A percentile compares a stretch with the other conserved stretches of the same genome.
phyloP scores from a whole-genome alignment of 1,140 invertebrate genomes.

The Oreohelix idahoensis region DNA sequence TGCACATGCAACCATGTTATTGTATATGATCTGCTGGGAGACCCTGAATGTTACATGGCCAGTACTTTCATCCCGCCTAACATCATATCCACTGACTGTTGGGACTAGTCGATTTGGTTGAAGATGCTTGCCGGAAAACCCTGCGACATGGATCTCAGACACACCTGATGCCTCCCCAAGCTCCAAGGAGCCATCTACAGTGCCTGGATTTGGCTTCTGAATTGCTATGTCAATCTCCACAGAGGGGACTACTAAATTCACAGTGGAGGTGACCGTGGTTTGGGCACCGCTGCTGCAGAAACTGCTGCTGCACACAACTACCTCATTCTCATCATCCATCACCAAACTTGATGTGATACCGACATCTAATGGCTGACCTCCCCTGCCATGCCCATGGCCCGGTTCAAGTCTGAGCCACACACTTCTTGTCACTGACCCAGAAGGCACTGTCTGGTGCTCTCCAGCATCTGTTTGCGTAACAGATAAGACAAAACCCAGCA shows the following conservation, averaged over 20 bases:
- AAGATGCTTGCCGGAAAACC: neutral
- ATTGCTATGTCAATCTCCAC: neutral
- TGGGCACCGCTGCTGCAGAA: neutral
- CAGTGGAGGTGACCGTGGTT: neutral
- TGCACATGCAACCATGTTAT: neutral
- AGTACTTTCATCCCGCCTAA: neutral
- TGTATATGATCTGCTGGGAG: neutral
- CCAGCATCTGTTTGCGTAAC: neutral
- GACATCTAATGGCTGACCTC: neutral
- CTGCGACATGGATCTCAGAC: neutral
- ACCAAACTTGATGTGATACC: neutral
- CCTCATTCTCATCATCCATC: neutral
- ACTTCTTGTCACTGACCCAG: neutral
- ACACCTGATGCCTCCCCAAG: neutral
- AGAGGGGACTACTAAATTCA: neutral
- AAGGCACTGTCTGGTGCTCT: neutral
- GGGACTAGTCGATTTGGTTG: neutral
- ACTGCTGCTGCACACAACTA: neutral
- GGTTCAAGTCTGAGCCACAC: neutral
- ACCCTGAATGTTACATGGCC: neutral
- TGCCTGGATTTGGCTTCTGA: neutral
- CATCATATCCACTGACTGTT: neutral
- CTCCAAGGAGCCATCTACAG: neutral
- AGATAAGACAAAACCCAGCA: neutral
- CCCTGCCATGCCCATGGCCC: neutral